Percentiles rank a stretch among this genome's conserved stretches.
Evolutionary conservation across 2,797 vertebrate genomes (phyloP).

Genomic region (Thripadectes ignobilis): DNA sequence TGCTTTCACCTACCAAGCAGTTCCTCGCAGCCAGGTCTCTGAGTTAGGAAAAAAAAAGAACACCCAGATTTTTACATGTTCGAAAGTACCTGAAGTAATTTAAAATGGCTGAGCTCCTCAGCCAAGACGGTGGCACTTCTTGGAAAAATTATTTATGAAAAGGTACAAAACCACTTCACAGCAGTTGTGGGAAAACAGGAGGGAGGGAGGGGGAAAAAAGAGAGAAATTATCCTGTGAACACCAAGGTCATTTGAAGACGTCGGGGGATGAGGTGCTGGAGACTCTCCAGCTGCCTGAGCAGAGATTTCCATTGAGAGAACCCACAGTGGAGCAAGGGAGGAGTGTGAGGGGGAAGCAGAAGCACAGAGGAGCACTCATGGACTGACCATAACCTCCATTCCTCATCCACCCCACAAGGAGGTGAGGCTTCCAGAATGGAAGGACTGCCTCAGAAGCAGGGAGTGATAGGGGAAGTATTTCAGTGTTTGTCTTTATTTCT

Average conservation of each 20-base stretch:
- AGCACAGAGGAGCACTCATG: neutral
- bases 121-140: fast-evolving
- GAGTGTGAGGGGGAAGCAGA: neutral
- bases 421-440: neutral
- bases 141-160: neutral
- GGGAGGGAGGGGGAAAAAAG: fast-evolving
- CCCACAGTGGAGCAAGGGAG: neutral
- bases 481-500: neutral
- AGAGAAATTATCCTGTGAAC: neutral
- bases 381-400: neutral
- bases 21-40: slow-evolving; percentile 97
- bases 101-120: neutral
- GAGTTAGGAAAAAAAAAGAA: slow-evolving; percentile 59
- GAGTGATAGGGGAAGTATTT: neutral
- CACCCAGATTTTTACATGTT: slow-evolving; percentile 15
- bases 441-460: neutral
- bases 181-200: neutral
- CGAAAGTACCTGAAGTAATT: slow-evolving; percentile 5
- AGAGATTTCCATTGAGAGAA: neutral
- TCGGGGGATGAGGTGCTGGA: neutral
- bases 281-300: neutral
- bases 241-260: neutral
- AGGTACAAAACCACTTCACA: neutral
- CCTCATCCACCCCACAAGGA: neutral
- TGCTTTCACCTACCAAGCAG: slow-evolving; percentile 92